Evolutionary conservation across 2,797 vertebrate species (phyloP), one percentile per base, ranked within the genome.

Genomic region (Rhynchotus rufescens): DNA sequence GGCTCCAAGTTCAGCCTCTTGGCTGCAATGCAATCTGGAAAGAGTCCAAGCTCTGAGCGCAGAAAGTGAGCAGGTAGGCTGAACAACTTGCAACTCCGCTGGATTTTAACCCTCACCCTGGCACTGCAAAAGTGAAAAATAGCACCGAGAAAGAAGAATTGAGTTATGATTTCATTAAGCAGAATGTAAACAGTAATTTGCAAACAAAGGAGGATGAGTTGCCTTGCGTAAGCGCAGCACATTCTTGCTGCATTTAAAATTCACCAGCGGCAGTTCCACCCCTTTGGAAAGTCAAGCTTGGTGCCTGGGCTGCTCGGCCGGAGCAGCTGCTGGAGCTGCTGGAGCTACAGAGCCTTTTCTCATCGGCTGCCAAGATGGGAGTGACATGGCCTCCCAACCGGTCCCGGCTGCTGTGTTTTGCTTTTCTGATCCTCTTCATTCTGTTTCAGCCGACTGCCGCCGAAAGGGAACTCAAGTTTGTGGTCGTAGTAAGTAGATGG

Each of bases 401-500:
- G 7, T 28, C 69, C 34, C 84, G 74, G 86, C 79, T 80, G 57
- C 69, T 92, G 34, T 51, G 40, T 56, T 94, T 52, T 28, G 68
- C 36, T 59, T 77, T 90, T n/a, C 77, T 66, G 66, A 44, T 56
- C 65, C 84, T 76, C 45, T 32, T 93, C n/a, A n/a, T 73, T 83
- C 40, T 87, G 44, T 65, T 80, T 49, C 80, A 94, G 28, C 66
- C 22, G 26, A 73, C 67, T 6, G 71, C 68, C 19, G 91, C 77
- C 23, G 97, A 93, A 80, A 95, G 95, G 84, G 94, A 97, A 64
- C 68, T 98, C 73, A 97, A 96, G 89, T 97, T 97, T 67, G 97
- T 95, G 79, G 65, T 93, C 6, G 17, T 88, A 92, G 97, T 98
- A 92, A 98, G 97, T 97, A 84, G 19, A 51, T 25, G 59, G 71